Base-by-base conservation (phyloP, 2,888 invertebrate genomes). In the Drosophila imparisetae region DNA sequence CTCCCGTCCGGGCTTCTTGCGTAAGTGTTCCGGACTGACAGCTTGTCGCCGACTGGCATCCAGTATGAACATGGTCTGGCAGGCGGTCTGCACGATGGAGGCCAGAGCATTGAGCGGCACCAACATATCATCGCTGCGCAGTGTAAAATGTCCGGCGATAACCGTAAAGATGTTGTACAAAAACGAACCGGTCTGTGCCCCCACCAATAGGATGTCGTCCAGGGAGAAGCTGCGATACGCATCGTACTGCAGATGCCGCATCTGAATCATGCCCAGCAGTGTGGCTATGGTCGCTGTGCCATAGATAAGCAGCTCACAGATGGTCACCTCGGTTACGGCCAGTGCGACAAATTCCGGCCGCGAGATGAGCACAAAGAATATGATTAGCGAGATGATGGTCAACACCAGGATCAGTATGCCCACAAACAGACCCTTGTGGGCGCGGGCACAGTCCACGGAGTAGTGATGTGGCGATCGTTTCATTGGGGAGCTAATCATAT, bases 161-260 rank as follows among this genome's bases (percentile, higher is more conserved):
- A 98, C 97, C 13, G 98, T 98, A 91, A 98, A 98, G 49, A 97
- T 97, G 76, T 97, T 97, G 92, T 98, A 98, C 78, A 98, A 96
- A 92, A 98, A 98, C 94, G 98, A 97, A 11, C 98, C 98, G 2
- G 97, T 97, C 92, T 98, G 98, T 1, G 98, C 98, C 1, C 98
- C 98, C 18, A 98, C 96, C 58, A 99, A 94, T 0, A 99, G 94
- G 49, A 98, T 98, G 91, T 98, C 98, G 92, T 98, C 98, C 90
- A 98, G 93, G 81, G 97, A 97, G 77, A 97, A 94, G 90, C 97
- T 97, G 68, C 97, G 94, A 70, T 95, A 95, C 0, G 97, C 96
- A 86, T 97, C 97, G 92, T 97, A 98, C 81, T 97, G 96, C 59
- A 98, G 92, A 83, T 96, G 96, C 42, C 98, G 94, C 78, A 98